Conservation (phyloP, 2,797 vertebrate species). For the Pitangus sulphuratus region DNA sequence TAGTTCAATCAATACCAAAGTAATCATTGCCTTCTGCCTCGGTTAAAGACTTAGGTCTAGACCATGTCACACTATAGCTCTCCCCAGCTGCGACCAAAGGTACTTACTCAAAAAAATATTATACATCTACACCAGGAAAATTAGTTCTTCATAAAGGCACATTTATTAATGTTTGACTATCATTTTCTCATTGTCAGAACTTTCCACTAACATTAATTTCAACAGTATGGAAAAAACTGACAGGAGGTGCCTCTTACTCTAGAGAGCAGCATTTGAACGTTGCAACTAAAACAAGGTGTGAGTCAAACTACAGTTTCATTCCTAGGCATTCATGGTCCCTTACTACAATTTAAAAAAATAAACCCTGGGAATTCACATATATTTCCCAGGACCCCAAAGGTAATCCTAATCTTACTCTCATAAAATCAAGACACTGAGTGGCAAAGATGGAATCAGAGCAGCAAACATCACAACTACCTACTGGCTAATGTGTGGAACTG, state of each 20-base stretch:
- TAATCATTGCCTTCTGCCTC: neutral
- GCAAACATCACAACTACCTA: neutral
- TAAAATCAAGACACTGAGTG: neutral
- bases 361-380: neutral
- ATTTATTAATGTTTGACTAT: neutral
- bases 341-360: neutral
- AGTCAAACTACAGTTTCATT: neutral
- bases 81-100: neutral
- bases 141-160: neutral
- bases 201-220: neutral
- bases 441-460: neutral
- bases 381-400: neutral
- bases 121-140: neutral
- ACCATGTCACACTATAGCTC: neutral
- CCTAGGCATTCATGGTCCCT: neutral
- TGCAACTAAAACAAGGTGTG: neutral
- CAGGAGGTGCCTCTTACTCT: neutral
- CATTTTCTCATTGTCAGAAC: neutral
- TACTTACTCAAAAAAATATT: neutral
- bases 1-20: neutral
- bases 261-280: neutral
- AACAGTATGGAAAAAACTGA: neutral
- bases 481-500: fast-evolving
- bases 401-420: neutral
- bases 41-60: neutral